These are phyloP conservation scores for Butorides virescens DNA, from an alignment of 2,113 vertebrate species.

Conservation along the genomic window DNA sequence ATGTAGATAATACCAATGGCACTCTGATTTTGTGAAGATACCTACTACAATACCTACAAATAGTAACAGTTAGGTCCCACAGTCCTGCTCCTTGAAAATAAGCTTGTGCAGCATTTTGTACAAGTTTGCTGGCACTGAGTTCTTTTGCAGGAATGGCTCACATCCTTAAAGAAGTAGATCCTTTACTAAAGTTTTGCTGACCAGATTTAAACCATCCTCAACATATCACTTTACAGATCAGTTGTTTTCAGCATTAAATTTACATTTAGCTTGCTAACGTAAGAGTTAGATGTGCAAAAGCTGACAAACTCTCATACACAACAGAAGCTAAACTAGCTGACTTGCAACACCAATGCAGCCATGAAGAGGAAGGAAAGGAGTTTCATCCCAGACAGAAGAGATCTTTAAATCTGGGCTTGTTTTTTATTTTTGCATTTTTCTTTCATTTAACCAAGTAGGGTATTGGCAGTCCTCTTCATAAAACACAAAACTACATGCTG, in stretches of 20 bases:
- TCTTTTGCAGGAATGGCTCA: background rate
- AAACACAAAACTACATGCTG: background rate
- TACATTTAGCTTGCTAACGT: background rate
- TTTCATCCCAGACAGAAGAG: background rate
- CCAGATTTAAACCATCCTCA: background rate
- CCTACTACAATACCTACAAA: background rate
- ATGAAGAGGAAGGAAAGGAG: background rate
- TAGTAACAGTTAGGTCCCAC: background rate
- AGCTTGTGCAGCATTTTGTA: background rate
- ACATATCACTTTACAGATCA: background rate
- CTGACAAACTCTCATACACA: background rate
- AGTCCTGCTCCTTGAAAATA: background rate
- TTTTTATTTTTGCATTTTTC: background rate
- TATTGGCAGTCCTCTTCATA: background rate
- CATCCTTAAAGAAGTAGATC: background rate
- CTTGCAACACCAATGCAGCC: background rate
- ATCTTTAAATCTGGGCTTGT: background rate
- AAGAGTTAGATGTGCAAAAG: background rate
- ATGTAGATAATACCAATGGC: too few species aligned
- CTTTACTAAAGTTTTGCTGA: background rate
- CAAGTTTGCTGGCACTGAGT: background rate
- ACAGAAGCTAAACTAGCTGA: background rate
- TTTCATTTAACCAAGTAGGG: background rate
- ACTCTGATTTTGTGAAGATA: background rate
- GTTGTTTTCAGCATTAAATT: background rate